A percentile compares a stretch with the other conserved stretches of the same genome.
Evolutionary conservation across 2,113 vertebrate genomes (phyloP).

Genomic region (Lamprologus ornatipinnis): DNA sequence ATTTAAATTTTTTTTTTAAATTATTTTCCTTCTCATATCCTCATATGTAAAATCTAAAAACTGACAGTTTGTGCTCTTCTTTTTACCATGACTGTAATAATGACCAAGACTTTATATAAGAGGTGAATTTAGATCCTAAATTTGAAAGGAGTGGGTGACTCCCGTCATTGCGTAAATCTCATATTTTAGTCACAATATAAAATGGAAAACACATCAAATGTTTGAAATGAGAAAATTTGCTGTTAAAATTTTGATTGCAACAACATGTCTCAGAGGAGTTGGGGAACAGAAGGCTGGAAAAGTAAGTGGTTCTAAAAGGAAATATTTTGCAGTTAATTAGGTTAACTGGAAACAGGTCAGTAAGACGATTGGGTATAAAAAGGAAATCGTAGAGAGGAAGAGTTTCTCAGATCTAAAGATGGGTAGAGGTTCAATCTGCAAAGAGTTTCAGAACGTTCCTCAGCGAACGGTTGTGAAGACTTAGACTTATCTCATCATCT

Average conservation of each 20-base stretch:
- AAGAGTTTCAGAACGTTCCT: background rate
- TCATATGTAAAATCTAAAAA: background rate
- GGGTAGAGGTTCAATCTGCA: background rate
- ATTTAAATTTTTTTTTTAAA: accelerated
- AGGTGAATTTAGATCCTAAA: background rate
- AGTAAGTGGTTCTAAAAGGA: background rate
- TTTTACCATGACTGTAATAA: background rate
- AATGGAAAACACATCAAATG: background rate
- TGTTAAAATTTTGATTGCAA: background rate
- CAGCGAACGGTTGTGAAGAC: background rate
- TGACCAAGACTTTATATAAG: background rate
- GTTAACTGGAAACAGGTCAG: background rate
- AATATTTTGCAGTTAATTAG: background rate
- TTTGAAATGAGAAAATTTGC: background rate
- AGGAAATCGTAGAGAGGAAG: background rate
- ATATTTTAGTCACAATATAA: background rate
- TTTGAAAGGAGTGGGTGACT: accelerated
- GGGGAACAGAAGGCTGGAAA: background rate
- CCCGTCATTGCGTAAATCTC: background rate
- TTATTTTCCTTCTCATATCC: background rate
- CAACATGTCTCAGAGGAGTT: background rate
- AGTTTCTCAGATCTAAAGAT: background rate
- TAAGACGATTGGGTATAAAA: accelerated
- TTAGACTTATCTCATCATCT: background rate
- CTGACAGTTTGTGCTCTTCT: background rate